Evolutionary conservation across 2,113 vertebrate species (phyloP).

Genomic region (Ageneiosus marmoratus): DNA sequence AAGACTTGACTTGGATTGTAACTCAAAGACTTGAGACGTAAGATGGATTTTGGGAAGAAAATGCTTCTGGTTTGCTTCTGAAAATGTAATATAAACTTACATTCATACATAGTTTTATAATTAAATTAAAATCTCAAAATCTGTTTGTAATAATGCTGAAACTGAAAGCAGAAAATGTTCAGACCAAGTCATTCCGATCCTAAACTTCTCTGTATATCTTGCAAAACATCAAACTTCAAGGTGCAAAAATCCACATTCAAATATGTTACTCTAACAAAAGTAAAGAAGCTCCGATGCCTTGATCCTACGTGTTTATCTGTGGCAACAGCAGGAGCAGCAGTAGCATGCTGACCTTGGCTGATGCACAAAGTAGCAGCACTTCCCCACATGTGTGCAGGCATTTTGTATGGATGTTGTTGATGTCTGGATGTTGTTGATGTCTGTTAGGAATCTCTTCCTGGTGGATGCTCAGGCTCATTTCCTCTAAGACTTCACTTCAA

Average conservation of each 20-base stretch:
- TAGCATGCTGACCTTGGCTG: conserved; percentile 67
- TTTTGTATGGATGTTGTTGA: conserved; percentile 70
- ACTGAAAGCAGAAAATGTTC: not conserved
- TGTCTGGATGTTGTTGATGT: conserved; percentile 74
- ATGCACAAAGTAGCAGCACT: conserved; percentile 65
- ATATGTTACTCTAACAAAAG: conserved; percentile 63
- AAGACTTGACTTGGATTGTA: too few species aligned
- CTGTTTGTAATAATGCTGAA: not conserved
- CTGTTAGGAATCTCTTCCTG: conserved; percentile 78
- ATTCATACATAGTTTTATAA: too few species aligned
- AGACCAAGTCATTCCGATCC: not conserved
- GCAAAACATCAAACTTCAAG: conserved; percentile 5
- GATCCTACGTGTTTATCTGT: conserved; percentile 65
- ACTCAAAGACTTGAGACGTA: too few species aligned
- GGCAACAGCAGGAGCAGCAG: conserved; percentile 56
- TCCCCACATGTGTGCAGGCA: conserved; percentile 65
- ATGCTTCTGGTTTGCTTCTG: not conserved
- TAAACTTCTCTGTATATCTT: not conserved
- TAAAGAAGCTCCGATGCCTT: conserved; percentile 64
- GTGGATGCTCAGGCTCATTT: conserved; percentile 65
- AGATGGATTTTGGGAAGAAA: too few species aligned
- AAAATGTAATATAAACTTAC: not conserved
- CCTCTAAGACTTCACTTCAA: conserved; percentile 76
- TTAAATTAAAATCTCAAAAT: not conserved
- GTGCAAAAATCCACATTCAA: conserved; percentile 50